Evolutionary conservation across 1,140 invertebrate species (phyloP), one percentile per base, ranked within the genome.

Genomic region (Drosophila chauvacae): DNA sequence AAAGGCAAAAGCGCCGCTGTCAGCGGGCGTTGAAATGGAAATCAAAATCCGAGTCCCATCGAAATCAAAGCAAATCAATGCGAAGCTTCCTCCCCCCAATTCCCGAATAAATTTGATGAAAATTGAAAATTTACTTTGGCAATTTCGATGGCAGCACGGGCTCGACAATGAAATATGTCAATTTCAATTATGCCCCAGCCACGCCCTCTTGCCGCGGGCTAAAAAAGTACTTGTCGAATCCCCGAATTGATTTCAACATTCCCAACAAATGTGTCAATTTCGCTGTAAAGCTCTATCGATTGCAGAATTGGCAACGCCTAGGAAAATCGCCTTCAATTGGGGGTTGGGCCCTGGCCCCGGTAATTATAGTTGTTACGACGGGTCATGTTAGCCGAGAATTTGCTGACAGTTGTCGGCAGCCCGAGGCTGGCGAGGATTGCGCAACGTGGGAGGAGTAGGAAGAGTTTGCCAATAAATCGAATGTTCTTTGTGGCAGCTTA

Each of bases 51-150:
- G 76, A 84, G 74, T 62, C 59, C 30, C 41, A 69, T 57, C 42
- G 28, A 70, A 88, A 88, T 88, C 84, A 88, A 88, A 88, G 80
- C 69, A 78, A 88, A 88, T 88, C 84, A 88, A 88, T 88, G 79
- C 62, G 39, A 39, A 39, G 60, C 60, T 42, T 61, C 5, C 18
- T 14, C 30, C 3, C 10, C 5, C 39, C 16, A 11, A 37, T 2
- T 35, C 47, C 50, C 10, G 58, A 45, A 80, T 48, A 60, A 71
- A 66, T 63, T 65, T 80, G 76, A 80, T 82, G 83, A 87, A 87
- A 87, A 87, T 87, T 88, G 84, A 87, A 87, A 88, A 88, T 87
- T 71, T 87, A 84, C 84, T 87, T 87, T 87, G 77, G 73, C 84
- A 87, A 88, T 83, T 87, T 74, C 44, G 42, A 64, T 68, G 61